phyloP scores from a whole-genome alignment of 2,113 vertebrate species.

The Ictalurus punctatus region DNA sequence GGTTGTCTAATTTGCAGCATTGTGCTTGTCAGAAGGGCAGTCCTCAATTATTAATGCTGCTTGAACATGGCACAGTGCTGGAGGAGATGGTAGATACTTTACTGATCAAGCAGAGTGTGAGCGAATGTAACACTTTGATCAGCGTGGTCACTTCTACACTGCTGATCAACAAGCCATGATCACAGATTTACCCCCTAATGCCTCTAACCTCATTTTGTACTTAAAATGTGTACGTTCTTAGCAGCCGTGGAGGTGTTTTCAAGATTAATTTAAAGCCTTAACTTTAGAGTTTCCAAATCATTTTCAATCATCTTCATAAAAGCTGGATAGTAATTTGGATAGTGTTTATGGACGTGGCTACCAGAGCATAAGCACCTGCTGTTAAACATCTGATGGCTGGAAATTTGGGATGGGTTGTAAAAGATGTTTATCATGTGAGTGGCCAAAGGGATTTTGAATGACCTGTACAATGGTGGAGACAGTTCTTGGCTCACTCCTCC shows the following conservation, averaged over 20 bases:
- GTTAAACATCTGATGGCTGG: background rate
- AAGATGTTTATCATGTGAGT: background rate
- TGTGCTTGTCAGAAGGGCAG: constrained; percentile 21
- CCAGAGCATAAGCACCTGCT: background rate
- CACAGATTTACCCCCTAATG: background rate
- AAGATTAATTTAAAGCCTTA: too few relatives aligned
- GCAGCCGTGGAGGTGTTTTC: background rate
- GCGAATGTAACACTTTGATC: background rate
- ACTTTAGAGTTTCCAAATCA: background rate
- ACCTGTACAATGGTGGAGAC: background rate
- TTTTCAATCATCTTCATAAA: background rate
- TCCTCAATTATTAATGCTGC: constrained; percentile 30
- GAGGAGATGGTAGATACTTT: constrained; percentile 5
- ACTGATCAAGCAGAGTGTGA: constrained; percentile 25
- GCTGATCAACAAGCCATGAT: background rate
- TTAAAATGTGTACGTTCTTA: background rate
- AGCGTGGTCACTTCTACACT: background rate
- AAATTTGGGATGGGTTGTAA: background rate
- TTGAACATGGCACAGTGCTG: constrained; percentile 15
- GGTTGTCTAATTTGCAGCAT: background rate
- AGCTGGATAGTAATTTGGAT: background rate
- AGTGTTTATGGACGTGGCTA: background rate
- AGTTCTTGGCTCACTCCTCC: background rate
- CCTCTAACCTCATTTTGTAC: background rate
- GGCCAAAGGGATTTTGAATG: background rate